Base-by-base conservation (phyloP, 2,797 vertebrate species). In the Hippoglossus hippoglossus region DNA sequence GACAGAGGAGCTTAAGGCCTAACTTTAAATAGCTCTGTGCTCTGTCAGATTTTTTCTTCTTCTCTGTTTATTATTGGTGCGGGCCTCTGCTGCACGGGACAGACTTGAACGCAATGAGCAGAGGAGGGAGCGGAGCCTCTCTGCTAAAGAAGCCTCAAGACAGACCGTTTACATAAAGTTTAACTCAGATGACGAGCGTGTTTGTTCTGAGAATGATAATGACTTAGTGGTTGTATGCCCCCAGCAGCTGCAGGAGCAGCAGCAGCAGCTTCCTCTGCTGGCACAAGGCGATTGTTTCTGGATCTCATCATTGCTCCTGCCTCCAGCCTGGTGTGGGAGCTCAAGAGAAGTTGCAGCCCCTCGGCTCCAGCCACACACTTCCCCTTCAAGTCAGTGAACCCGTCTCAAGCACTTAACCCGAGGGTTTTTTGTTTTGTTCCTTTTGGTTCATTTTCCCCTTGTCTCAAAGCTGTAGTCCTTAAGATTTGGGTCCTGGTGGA, bases 11-110 rank as follows among this genome's bases (percentile, higher is more conserved):
- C 92, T 89, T n/a, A 56, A 77, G 87, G 92, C 79, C 63, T 22
- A 11, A 83, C 87, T 90, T 87, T 72, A 91, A 93, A 93, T 92
- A 92, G 82, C 79, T 72, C 63, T 52, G 63, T 76, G 74, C 79
- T 63, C 58, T 72, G 81, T 77, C 67, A 58, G 13, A 58, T 72
- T 83, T 83, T 47, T 46, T 39, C 9, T 51, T 55, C 9, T 58
- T 81, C 55, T 71, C 56, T 77, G 67, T 88, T 84, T 86, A 72
- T 73, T 83, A 63, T 87, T 76, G 66, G 69, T 72, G 60, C 41
- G 57, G 73, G 63, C 47, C 65, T 80, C 49, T 65, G 65, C 62
- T 63, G 19, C 51, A 34, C 10, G n/a, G 63, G 73, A 70, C 55
- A 9, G 8, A 75, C 69, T 72, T 75, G 41, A 88, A 75, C 73